These are phyloP conservation scores for Eupeodes corollae DNA, from an alignment of 1,140 invertebrate species.

Conservation along the genomic window DNA sequence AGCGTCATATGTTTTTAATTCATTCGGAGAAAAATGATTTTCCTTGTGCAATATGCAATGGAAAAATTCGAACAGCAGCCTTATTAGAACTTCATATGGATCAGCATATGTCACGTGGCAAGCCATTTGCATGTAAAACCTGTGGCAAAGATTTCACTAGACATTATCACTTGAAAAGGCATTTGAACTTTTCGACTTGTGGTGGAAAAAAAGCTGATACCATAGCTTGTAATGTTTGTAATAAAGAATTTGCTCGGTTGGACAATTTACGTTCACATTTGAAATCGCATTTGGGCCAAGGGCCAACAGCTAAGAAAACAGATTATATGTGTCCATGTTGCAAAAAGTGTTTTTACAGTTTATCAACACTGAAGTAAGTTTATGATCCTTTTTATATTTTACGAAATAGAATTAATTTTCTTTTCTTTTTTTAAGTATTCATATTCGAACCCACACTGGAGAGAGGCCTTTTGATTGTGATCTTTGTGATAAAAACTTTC, in stretches of 20 bases:
- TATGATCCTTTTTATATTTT: not conserved
- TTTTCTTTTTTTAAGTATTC: slow-evolving; percentile 38
- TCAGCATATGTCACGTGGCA: slow-evolving; percentile 29
- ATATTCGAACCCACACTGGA: slow-evolving; percentile 59
- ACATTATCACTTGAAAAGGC: slow-evolving; percentile 64
- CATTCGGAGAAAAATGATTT: slow-evolving; percentile 27
- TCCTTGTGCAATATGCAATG: slow-evolving; percentile 33
- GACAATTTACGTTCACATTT: slow-evolving; percentile 67
- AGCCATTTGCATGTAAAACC: slow-evolving; percentile 35
- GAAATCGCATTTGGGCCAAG: slow-evolving; percentile 55
- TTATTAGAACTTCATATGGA: slow-evolving; percentile 29
- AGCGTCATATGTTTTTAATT: slow-evolving; percentile 33
- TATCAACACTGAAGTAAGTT: slow-evolving; percentile 44
- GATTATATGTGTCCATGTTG: slow-evolving; percentile 54
- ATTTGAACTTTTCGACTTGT: slow-evolving; percentile 61
- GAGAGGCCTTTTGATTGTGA: slow-evolving; percentile 38
- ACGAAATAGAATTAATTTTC: not conserved
- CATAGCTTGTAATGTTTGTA: slow-evolving; percentile 50
- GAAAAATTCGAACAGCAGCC: slow-evolving; percentile 25
- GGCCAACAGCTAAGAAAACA: slow-evolving; percentile 47
- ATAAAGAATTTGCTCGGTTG: slow-evolving; percentile 58
- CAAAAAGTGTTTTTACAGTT: slow-evolving; percentile 56
- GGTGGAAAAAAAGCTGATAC: slow-evolving; percentile 42
- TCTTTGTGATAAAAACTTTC: slow-evolving; percentile 56
- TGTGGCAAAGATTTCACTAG: slow-evolving; percentile 58